Percentiles rank a stretch among this genome's conserved stretches.
Conservation (phyloP, 2,113 vertebrate species). For the Bubo bubo region DNA sequence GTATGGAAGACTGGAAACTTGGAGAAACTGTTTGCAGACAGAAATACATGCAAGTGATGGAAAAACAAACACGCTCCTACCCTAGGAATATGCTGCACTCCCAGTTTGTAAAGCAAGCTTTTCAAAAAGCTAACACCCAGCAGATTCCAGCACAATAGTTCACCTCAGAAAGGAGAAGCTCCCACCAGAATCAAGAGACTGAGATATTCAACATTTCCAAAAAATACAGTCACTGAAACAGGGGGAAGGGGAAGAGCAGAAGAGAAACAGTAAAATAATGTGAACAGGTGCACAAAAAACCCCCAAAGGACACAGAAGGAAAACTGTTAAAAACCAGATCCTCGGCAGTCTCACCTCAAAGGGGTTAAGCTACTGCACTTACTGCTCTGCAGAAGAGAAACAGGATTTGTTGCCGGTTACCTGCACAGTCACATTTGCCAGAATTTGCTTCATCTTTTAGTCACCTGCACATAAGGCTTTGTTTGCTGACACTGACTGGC, state of each 20-base stretch:
- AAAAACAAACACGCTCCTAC: neutral
- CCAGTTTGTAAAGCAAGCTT: neutral
- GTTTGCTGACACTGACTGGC: neutral
- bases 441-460: neutral
- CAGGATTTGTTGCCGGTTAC: neutral
- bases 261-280: neutral
- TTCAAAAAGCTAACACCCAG: neutral
- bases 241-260: neutral
- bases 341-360: neutral
- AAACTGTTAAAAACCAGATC: neutral
- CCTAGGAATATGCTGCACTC: neutral
- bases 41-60: neutral
- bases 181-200: neutral
- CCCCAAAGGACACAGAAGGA: neutral
- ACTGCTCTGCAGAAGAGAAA: neutral
- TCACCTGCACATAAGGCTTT: neutral
- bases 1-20: neutral
- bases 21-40: neutral
- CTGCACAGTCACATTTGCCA: neutral
- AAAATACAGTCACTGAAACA: neutral
- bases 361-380: neutral
- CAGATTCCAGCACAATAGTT: neutral
- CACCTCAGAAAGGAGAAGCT: neutral
- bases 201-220: neutral
- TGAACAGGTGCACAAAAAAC: neutral